Evolutionary conservation across 2,797 vertebrate species (phyloP).

Genomic region (Pogoniulus pusillus): DNA sequence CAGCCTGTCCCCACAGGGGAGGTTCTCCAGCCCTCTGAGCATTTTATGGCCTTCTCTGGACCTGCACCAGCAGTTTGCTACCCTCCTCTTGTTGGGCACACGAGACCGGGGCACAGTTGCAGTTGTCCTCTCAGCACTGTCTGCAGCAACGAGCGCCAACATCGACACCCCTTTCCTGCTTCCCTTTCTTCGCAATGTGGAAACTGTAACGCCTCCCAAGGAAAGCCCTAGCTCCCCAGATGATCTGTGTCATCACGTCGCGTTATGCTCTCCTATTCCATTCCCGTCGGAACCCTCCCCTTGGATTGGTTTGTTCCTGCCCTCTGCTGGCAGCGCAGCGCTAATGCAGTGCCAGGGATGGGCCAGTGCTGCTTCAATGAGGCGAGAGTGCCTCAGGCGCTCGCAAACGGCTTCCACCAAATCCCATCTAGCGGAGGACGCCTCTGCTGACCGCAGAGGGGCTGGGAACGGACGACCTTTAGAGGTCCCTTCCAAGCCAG

Average conservation of each 20-base stretch:
- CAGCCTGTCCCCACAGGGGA: too few relatives aligned
- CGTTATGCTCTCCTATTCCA: not conserved
- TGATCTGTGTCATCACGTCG: rapidly evolving
- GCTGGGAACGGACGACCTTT: too few relatives aligned
- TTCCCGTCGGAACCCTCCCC: not conserved
- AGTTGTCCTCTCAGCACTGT: not conserved
- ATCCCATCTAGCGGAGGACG: not conserved
- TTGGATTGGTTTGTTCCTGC: conserved; percentile 1
- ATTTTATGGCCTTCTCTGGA: too few relatives aligned
- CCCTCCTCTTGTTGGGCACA: not conserved
- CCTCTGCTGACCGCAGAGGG: too few relatives aligned
- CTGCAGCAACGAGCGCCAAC: not conserved
- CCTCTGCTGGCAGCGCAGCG: not conserved
- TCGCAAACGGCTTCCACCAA: not conserved
- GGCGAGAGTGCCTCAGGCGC: not conserved
- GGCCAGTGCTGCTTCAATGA: not conserved
- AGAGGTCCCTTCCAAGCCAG: too few relatives aligned
- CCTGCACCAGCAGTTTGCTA: not conserved
- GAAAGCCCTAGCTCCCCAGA: not conserved
- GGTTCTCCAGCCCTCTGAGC: too few relatives aligned
- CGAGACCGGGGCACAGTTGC: too few relatives aligned
- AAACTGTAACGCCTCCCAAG: not conserved
- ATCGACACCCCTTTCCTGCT: not conserved
- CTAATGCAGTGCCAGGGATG: not conserved
- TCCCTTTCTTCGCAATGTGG: not conserved